Evolutionary conservation across 2,888 invertebrate genomes (phyloP), one percentile per base, ranked within the genome.

Genomic region (Pherbina coryleti): DNA sequence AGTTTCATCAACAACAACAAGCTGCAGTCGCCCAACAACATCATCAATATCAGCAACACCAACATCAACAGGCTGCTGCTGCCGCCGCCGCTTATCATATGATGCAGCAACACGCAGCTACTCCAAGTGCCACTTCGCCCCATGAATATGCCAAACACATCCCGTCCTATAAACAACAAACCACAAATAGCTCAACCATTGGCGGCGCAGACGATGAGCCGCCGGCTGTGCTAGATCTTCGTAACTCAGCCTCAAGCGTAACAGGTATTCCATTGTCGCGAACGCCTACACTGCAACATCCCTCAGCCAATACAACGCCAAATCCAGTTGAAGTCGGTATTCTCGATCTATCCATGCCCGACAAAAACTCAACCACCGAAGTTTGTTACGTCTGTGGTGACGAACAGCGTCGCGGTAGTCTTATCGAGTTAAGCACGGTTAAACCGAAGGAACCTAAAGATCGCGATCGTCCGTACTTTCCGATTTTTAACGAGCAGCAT

Each of bases 351-450:
- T 96, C 96, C 80, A 96, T 97, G 96, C 96, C 96, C 14, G 96
- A 96, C 90, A 96, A 96, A 91, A 96, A 96, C 91, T 95, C 96
- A 17, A 93, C 95, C 84, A 96, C 96, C 28, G 96, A 96, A 90
- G 96, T 96, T 74, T 96, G 96, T 90, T 97, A 96, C 90, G 95
- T 96, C 19, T 97, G 97, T 90, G 97, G 97, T 25, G 96, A 96
- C 88, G 96, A 96, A 90, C 95, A 94, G 89, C 93, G 94, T 83
- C 93, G 95, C 77, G 96, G 96, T 81, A 95, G 96, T 81, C 92
- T 96, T 37, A 93, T 93, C 86, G 94, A 95, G 86, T 90, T 93
- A 78, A 92, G 92, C 86, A 93, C 93, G 51, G 92, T 92, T 83
- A 91, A 92, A 86, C 92, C 93, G 17, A 92, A 92, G 89, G 82